Evolutionary conservation across 2,797 vertebrate species (phyloP).

Genomic region (Muscicapa comitata): DNA sequence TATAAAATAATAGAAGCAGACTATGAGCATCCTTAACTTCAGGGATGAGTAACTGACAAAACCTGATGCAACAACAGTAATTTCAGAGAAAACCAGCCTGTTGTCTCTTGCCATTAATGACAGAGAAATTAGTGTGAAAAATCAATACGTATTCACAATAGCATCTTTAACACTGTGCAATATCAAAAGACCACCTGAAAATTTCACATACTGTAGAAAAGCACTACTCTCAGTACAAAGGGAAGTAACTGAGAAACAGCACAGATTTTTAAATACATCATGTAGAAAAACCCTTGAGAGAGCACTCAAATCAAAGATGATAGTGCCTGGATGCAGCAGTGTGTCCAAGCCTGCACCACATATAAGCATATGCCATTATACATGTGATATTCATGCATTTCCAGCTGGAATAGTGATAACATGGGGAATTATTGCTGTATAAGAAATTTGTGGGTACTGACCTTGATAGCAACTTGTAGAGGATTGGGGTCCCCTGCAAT

Average conservation of each 20-base stretch:
- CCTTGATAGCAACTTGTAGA: slow-evolving; percentile 93
- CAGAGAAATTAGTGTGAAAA: background rate
- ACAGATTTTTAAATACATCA: background rate
- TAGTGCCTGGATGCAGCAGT: background rate
- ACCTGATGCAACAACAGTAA: background rate
- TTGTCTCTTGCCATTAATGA: background rate
- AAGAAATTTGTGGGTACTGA: slow-evolving; percentile 67
- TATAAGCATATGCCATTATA: background rate
- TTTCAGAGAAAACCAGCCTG: background rate
- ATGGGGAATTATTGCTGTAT: background rate
- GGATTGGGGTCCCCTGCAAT: slow-evolving; percentile 83
- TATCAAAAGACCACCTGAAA: background rate
- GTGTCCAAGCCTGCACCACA: background rate
- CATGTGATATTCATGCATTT: accelerated
- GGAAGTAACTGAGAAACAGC: background rate
- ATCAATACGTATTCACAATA: background rate
- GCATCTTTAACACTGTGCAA: background rate
- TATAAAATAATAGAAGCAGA: background rate
- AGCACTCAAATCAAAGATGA: background rate
- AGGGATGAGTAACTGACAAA: background rate
- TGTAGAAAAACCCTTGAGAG: background rate
- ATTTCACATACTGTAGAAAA: background rate
- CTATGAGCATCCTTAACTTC: background rate
- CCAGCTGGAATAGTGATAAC: background rate
- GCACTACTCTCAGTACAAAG: background rate